Percentiles rank a stretch among this genome's conserved stretches.
Evolutionary conservation across 2,797 vertebrate genomes (phyloP).

Genomic region (Anguilla pacifica): DNA sequence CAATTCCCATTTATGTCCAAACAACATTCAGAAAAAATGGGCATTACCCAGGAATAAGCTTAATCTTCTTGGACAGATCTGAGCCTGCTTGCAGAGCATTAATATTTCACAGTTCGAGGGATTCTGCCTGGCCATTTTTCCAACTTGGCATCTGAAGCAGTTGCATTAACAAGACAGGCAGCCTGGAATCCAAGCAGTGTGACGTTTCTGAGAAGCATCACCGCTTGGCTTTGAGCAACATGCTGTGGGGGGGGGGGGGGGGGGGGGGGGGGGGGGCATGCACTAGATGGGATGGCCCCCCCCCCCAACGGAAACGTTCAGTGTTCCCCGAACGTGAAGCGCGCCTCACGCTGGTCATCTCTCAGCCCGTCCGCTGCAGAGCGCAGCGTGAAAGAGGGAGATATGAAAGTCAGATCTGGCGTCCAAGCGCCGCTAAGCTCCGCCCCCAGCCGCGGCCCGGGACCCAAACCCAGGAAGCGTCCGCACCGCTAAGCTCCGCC

Average conservation of each 20-base stretch:
- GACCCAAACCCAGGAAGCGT: no score
- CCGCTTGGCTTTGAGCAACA: slow-evolving; percentile 35
- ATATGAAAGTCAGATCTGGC: background rate
- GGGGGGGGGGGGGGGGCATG: slow-evolving; percentile 14
- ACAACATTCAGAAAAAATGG: background rate
- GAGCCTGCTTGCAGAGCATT: no score
- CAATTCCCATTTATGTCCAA: background rate
- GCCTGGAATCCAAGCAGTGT: background rate
- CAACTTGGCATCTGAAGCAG: background rate
- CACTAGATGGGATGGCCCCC: background rate
- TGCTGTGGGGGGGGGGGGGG: background rate
- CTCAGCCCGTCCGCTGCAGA: no score
- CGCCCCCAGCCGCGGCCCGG: no score
- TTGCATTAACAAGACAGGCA: background rate
- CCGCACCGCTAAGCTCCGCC: no score
- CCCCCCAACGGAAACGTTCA: background rate
- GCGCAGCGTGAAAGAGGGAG: background rate
- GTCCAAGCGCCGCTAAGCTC: background rate
- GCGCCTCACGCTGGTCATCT: no score
- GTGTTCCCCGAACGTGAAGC: background rate
- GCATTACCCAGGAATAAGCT: background rate
- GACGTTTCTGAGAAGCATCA: background rate
- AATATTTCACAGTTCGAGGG: background rate
- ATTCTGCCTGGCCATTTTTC: background rate
- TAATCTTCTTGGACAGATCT: background rate